phyloP scores from a whole-genome alignment of 2,888 invertebrate species.

The Disparrhopalites patrizii region DNA sequence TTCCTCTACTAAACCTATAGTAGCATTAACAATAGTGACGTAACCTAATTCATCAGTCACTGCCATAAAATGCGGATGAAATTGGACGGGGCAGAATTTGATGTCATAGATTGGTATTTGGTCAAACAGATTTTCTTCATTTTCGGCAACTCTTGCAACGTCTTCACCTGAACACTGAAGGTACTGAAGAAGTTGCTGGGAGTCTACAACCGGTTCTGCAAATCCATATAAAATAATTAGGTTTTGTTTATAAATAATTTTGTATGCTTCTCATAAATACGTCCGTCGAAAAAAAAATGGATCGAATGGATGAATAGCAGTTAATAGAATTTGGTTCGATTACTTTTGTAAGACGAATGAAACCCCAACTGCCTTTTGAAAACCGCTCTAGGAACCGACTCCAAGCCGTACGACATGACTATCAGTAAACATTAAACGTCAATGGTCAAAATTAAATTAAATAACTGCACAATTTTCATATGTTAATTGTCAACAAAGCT shows the following conservation, averaged over 20 bases:
- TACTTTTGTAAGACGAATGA: constrained; percentile 5
- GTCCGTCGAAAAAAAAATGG: too few species aligned
- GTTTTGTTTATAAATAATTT: too few species aligned
- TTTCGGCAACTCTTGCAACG: constrained; percentile 13
- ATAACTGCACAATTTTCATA: too few species aligned
- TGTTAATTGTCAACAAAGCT: too few species aligned
- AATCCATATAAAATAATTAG: too few species aligned
- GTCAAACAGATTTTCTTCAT: constrained; percentile 25
- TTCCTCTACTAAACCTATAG: constrained; percentile 9
- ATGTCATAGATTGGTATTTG: constrained; percentile 72
- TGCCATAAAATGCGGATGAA: constrained; percentile 68
- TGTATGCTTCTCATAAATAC: too few species aligned
- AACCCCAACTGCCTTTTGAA: constrained; percentile 24
- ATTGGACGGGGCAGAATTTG: constrained; percentile 66
- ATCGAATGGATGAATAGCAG: too few species aligned
- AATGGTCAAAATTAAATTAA: too few species aligned
- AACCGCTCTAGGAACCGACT: constrained; percentile 12
- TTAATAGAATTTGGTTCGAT: too few species aligned
- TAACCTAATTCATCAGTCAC: constrained; percentile 83
- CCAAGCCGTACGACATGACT: too few species aligned
- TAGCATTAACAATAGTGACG: constrained; percentile 57
- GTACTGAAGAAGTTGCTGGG: not conserved
- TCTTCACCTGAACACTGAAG: constrained; percentile 4
- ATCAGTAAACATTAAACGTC: too few species aligned
- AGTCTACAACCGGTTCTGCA: constrained; percentile 5